Percentiles rank a stretch among this genome's conserved stretches.
Evolutionary conservation across 1,140 invertebrate genomes (phyloP).

Genomic region (Archivesica marissinica): DNA sequence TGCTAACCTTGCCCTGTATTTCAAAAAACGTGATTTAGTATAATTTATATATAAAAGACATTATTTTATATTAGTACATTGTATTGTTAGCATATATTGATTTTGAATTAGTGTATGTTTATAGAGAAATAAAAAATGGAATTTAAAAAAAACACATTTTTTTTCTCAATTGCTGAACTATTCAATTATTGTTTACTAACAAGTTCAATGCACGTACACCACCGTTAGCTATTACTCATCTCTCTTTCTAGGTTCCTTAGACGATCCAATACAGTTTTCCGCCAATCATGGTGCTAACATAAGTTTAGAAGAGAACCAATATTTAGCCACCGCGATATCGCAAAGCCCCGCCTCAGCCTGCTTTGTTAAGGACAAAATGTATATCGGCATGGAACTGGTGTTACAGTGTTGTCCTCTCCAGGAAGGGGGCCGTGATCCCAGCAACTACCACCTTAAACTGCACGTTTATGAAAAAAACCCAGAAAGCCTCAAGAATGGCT

Average conservation of each 20-base stretch:
- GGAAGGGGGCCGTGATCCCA: neutral
- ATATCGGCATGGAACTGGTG: neutral
- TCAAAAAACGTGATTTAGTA: too few species aligned
- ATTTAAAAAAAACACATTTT: too few species aligned
- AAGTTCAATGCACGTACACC: too few species aligned
- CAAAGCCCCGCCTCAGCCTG: constrained; percentile 8
- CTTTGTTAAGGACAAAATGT: neutral
- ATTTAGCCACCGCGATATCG: neutral
- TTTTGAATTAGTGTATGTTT: too few species aligned
- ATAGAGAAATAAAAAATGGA: too few species aligned
- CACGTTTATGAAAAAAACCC: constrained; percentile 21
- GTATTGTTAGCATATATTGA: too few species aligned
- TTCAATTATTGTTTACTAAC: too few species aligned
- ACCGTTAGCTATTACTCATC: too few species aligned
- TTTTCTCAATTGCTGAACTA: too few species aligned
- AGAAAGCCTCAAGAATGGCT: neutral
- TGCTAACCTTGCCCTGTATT: too few species aligned
- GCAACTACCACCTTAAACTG: neutral
- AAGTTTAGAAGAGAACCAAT: constrained; percentile 3
- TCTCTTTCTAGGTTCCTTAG: neutral
- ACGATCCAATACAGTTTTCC: neutral
- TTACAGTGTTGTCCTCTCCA: neutral
- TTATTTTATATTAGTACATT: too few species aligned
- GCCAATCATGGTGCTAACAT: constrained; percentile 37
- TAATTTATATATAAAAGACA: too few species aligned